Percentiles rank a stretch among this genome's conserved stretches.
Conservation (phyloP, 2,888 invertebrate genomes). For the Drosophila monieri region DNA sequence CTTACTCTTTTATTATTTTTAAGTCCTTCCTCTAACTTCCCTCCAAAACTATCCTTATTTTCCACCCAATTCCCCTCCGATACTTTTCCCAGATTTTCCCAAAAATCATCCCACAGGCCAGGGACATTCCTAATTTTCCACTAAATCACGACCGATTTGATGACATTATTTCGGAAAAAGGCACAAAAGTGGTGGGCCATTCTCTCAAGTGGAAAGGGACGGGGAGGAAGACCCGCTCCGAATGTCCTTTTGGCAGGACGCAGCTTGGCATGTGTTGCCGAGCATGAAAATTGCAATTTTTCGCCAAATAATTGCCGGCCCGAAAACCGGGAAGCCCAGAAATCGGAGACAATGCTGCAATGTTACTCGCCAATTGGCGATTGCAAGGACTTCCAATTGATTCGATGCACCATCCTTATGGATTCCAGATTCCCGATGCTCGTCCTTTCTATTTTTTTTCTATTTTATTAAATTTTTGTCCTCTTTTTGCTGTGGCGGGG, state of each 20-base stretch:
- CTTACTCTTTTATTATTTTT: too few species aligned
- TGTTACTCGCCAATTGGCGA: slow-evolving; percentile 33
- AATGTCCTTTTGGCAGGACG: slow-evolving; percentile 18
- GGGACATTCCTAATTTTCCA: slow-evolving; percentile 3
- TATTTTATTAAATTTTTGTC: slow-evolving; percentile 2
- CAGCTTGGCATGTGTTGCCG: slow-evolving; percentile 45
- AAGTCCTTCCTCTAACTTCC: too few species aligned
- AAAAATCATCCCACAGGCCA: slow-evolving; percentile 4
- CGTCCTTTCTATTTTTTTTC: background rate
- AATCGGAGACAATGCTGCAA: slow-evolving; percentile 54
- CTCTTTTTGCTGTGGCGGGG: slow-evolving; percentile 43
- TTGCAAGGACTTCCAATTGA: slow-evolving; percentile 62
- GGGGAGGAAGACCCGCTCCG: background rate
- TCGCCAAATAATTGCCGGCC: slow-evolving; percentile 65
- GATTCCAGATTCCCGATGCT: background rate
- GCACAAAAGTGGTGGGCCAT: slow-evolving; percentile 43
- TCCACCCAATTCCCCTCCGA: too few species aligned
- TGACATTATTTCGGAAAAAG: slow-evolving; percentile 63
- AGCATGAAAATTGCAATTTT: slow-evolving; percentile 72
- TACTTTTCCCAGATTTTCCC: background rate
- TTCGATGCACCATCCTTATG: slow-evolving; percentile 63
- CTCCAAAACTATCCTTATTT: too few species aligned
- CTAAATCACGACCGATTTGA: slow-evolving; percentile 55
- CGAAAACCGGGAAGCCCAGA: slow-evolving; percentile 8
- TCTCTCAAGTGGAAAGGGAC: slow-evolving; percentile 9